phyloP scores from a whole-genome alignment of 2,113 vertebrate species.

The Alexandromys fortis region DNA sequence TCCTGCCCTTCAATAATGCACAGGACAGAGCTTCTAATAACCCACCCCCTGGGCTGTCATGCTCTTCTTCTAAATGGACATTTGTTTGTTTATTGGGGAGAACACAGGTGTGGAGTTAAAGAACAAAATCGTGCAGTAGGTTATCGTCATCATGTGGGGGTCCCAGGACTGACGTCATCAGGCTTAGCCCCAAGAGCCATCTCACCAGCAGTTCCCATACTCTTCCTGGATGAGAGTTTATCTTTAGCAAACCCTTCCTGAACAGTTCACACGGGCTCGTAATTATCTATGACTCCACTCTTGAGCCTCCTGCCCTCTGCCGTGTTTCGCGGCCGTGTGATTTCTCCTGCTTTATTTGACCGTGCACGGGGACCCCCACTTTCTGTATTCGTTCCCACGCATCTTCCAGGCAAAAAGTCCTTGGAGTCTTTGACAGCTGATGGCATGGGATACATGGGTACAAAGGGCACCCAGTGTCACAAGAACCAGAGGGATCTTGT shows the following conservation, averaged over 20 bases:
- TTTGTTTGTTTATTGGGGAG: background rate
- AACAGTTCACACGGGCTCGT: rapidly evolving
- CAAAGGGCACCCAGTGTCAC: background rate
- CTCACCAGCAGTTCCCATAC: background rate
- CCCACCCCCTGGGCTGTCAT: too few species aligned
- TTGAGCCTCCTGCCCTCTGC: background rate
- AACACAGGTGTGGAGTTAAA: background rate
- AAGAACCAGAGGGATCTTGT: background rate
- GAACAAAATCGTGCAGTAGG: background rate
- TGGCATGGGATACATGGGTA: background rate
- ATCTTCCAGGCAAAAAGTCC: background rate
- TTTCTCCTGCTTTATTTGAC: background rate
- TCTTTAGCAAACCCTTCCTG: background rate
- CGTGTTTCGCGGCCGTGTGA: rapidly evolving
- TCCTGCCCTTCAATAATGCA: background rate
- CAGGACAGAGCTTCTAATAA: background rate
- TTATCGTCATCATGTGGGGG: background rate
- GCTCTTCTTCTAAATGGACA: background rate
- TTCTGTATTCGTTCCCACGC: rapidly evolving
- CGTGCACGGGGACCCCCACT: rapidly evolving
- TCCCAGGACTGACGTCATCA: background rate
- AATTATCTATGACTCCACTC: rapidly evolving
- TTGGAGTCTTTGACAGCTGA: background rate
- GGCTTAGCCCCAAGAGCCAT: background rate
- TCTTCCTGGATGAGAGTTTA: background rate